Base-by-base conservation (phyloP, 2,113 vertebrate genomes). In the Myotis lucifugus region DNA sequence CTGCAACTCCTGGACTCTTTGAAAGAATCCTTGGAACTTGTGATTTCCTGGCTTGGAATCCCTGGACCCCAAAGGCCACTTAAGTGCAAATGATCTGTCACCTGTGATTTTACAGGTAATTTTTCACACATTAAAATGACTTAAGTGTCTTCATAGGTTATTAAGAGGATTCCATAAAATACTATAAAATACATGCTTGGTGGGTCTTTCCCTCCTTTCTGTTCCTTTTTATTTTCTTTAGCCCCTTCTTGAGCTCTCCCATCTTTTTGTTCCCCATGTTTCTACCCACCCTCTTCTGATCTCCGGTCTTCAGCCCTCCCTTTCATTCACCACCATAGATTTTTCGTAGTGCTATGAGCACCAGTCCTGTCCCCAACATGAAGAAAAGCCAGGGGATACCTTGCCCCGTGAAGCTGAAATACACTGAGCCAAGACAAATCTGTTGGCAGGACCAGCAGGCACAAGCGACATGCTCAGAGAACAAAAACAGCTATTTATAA, bases 401-500 rank as follows among this genome's bases (percentile, higher is more conserved):
- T 98, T 76, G 79, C 74, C 92, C 59, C 72, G 72, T 89, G 89
- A 91, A 90, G 88, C 96, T 54, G 48, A 95, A 96, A 88, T 13
- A 88, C 93, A 85, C 77, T 40, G 61, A 98, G 95, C 96, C 96
- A 95, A 94, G 93, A 95, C 93, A 97, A 94, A 97, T 97, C 97
- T 97, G 34, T 85, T 97, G 97, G 96, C 96, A 97, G 67, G 93
- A 92, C 42, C 70, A 42, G 88, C 12, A 32, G 91, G 91, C 96
- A 97, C 96, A 96, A 89, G 85, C 95, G 93, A 96, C 66, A 74
- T 81, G 96, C 90, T 97, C 92, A 90, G 79, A 88, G 94, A 52
- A 94, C 76, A 95, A 96, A 84, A 93, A 59, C 86, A 93, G 94
- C 96, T 97, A 91, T 98, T 97, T 98, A 89, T 95, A 96, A 97